These are phyloP conservation scores for Pipa parva DNA, from an alignment of 2,113 vertebrate species.

Conservation along the genomic window DNA sequence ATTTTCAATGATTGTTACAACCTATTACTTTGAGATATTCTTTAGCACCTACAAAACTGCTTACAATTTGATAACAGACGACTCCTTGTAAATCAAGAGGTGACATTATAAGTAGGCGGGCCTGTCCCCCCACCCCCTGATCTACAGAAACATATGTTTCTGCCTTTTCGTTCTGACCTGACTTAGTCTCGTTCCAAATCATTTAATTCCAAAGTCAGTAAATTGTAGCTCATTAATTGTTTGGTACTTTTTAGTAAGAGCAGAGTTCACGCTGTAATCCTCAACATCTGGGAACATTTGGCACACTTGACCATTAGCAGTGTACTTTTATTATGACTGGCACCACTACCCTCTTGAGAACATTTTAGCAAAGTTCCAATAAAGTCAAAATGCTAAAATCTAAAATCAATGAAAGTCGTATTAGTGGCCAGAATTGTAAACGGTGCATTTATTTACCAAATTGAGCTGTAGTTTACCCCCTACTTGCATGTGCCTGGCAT, in stretches of 20 bases:
- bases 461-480: too few species aligned
- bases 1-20: too few species aligned
- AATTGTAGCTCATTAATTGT: slow-evolving; percentile 5
- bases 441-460: too few species aligned
- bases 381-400: not conserved
- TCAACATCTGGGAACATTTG: slow-evolving; percentile 20
- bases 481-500: too few species aligned
- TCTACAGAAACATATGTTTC: not conserved
- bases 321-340: slow-evolving; percentile 5
- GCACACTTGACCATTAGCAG: not conserved
- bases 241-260: slow-evolving; percentile 14
- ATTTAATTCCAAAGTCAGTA: slow-evolving; percentile 3
- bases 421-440: too few species aligned
- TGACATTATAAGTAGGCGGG: too few species aligned
- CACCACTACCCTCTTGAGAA: slow-evolving; percentile 1
- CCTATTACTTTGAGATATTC: too few species aligned
- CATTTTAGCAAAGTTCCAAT: not conserved
- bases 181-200: not conserved
- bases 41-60: too few species aligned
- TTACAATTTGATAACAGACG: too few species aligned
- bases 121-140: not conserved
- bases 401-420: too few species aligned
- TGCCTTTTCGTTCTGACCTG: not conserved
- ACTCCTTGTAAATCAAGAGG: too few species aligned
- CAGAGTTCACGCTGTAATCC: slow-evolving; percentile 16